Evolutionary conservation across 2,113 vertebrate species (phyloP).

Genomic region (Eublepharis macularius): DNA sequence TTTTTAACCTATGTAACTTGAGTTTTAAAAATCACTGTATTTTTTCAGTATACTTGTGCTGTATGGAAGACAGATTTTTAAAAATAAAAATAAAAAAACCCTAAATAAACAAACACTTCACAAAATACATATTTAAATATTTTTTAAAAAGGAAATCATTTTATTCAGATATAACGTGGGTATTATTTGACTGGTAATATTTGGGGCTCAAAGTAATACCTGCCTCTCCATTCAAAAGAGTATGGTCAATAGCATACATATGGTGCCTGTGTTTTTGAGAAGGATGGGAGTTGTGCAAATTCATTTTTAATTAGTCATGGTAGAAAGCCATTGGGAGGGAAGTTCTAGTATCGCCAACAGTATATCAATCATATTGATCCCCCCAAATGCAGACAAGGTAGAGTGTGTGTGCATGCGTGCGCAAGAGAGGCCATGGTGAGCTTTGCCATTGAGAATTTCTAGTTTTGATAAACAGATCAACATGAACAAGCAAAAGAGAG

Average conservation of each 20-base stretch:
- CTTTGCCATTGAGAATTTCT: not conserved
- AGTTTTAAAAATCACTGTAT: constrained; percentile 69
- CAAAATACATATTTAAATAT: too few species aligned
- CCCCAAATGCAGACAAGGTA: not conserved
- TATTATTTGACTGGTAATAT: too few species aligned
- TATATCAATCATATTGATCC: not conserved
- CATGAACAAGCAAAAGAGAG: not conserved
- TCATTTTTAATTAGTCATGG: not conserved
- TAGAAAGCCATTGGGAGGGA: not conserved
- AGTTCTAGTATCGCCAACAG: not conserved
- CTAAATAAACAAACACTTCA: too few species aligned
- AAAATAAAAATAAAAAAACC: too few species aligned
- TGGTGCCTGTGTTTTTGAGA: not conserved
- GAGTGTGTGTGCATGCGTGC: not conserved
- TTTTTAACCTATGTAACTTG: constrained; percentile 54
- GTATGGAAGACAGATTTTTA: constrained; percentile 46
- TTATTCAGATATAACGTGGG: too few species aligned
- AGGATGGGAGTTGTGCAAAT: not conserved
- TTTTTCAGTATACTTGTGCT: constrained; percentile 59
- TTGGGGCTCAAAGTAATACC: too few species aligned
- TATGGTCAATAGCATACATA: not conserved
- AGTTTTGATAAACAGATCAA: not conserved
- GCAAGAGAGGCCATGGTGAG: not conserved
- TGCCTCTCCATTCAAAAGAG: too few species aligned
- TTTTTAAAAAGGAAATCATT: too few species aligned